Evolutionary conservation across 2,113 vertebrate species (phyloP), one percentile per base, ranked within the genome.

Genomic region (Nothoprocta perdicaria): DNA sequence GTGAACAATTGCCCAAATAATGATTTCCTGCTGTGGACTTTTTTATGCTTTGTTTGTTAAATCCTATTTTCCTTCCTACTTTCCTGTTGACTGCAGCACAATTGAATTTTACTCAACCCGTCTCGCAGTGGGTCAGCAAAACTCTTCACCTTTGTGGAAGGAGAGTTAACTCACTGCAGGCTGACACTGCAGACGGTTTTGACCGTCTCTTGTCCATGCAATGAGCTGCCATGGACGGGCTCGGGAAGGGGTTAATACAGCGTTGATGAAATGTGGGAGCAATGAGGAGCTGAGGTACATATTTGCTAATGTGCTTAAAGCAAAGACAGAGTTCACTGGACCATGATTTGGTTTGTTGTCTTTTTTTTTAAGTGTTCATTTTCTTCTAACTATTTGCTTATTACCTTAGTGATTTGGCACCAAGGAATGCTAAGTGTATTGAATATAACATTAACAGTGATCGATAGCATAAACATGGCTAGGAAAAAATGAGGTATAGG

Each of bases 61-160:
- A 97, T 97, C 97, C 98, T 94, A 95, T 97, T 97, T 98, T 97
- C 96, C 95, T 97, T 98, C 97, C 94, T 97, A 95, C 96, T 98
- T 98, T 98, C 97, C 97, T 98, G 98, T 97, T 97, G 97, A 98
- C 97, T 95, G 50, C 86, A 96, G 97, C 97, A 97, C 94, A 97
- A 97, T 75, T 97, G 85, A 96, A 95, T 97, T 96, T 93, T 96
- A 90, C 94, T 96, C 95, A 95, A 93, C 65, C 73, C 11, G 14
- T 84, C 95, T 96, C 35, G 45, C 86, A 92, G 89, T 80, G 83
- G 96, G 94, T 98, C 98, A 98, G 97, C 98, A 98, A 96, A 93
- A 95, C 38, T 31, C 82, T 92, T 90, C 86, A 87, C 89, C 93
- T 88, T 73, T 75, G 69, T 57, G 80, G 86, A 92, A 75, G 45